Percentiles rank a stretch among this genome's conserved stretches.
phyloP scores from a whole-genome alignment of 2,113 vertebrate species.

The Microcebus lehilahytsara region DNA sequence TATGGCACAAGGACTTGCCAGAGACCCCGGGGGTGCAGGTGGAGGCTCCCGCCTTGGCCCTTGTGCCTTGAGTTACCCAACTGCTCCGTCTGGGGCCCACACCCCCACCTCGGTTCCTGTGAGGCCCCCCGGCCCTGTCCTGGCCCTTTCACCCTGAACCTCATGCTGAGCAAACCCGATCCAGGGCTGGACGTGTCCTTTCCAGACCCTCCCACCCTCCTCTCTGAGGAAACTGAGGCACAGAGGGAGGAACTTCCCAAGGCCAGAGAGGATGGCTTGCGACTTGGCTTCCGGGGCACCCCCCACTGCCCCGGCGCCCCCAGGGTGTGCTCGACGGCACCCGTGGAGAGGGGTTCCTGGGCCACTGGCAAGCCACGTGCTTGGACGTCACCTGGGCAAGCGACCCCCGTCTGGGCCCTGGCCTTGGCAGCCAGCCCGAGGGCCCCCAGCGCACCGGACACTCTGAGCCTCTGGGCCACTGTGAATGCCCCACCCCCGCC shows the following conservation, averaged over 20 bases:
- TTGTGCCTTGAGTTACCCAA: background rate
- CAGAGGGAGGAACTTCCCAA: background rate
- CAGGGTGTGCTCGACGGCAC: background rate
- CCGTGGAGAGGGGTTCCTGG: background rate
- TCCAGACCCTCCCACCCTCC: fast-evolving
- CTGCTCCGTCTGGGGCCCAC: background rate
- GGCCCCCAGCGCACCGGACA: background rate
- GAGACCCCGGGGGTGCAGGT: background rate
- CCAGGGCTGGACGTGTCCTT: background rate
- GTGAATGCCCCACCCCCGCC: background rate
- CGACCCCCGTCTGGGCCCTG: background rate
- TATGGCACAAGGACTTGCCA: background rate
- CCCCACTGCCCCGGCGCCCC: too few species aligned
- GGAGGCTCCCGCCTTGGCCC: background rate
- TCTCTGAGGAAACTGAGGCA: background rate
- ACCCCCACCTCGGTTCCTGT: background rate
- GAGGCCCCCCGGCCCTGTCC: background rate
- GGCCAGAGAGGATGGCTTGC: background rate
- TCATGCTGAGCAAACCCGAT: background rate
- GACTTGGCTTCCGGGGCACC: background rate
- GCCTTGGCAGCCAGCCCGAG: background rate
- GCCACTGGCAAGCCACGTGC: background rate
- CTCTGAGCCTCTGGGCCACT: background rate
- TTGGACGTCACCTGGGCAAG: background rate
- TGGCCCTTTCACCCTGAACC: background rate